Base-by-base conservation (phyloP, 2,113 vertebrate species). In the Gracilinanus agilis region DNA sequence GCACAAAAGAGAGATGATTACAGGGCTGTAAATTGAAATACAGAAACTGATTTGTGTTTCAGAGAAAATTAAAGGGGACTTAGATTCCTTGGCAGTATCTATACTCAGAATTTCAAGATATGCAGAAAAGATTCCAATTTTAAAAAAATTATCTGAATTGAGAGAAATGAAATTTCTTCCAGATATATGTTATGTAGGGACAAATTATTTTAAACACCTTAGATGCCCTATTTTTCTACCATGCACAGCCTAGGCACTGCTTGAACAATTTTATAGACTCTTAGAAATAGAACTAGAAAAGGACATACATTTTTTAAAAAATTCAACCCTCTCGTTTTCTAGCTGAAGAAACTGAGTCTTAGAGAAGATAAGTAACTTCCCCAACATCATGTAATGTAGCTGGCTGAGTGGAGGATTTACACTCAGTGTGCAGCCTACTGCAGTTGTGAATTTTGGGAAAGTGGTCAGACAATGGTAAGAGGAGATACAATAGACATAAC, bases 1-100 rank as follows among this genome's bases (percentile, higher is more conserved):
- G 6, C 53, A 91, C 90, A 89, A 83, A 44, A 61, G 54, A 55
- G 34, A 53, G 53, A 34, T 61, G 27, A 91, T 92, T 96, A 90
- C 34, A 53, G 44, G 6, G 0, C 93, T 90, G 49, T 94, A 91
- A 89, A 89, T 53, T 44, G 88, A 49, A 89, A 89, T 53, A 89
- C 61, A 44, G 34, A 29, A 34, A 75, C 61, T 93, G 88, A 9
- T 55, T 56, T 40, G n/a, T 44, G 21, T 89, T 94, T 93, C 8
- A 12, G 90, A 12, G 67, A 56, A 34, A 92, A 40, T 16, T 40
- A 56, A 91, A 89, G 75, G 88, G 61, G 88, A 44, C 40, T 89
- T 89, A 49, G 88, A 27, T 53, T 89, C 67, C 67, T 75, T n/a
- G 67, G 67, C 67, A n/a, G 67, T 75, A 75, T 12, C 58, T 75